Percentiles rank a stretch among this genome's conserved stretches.
Evolutionary conservation across 2,797 vertebrate species (phyloP).

Genomic region (Rhyacichthys aspro): DNA sequence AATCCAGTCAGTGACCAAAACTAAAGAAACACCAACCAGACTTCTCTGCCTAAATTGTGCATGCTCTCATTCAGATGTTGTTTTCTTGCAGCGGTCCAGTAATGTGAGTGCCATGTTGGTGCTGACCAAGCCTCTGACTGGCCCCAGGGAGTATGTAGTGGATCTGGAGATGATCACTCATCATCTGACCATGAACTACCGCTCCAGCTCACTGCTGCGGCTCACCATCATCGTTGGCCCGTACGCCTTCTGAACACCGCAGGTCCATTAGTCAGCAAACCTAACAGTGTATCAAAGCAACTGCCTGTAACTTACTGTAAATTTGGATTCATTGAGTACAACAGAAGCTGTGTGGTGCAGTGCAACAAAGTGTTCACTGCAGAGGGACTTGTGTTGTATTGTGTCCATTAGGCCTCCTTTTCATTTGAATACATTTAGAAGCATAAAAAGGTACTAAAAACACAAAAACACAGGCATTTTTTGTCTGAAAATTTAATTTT

Average conservation of each 20-base stretch:
- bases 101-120: slow-evolving; percentile 94
- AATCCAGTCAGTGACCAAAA: no score
- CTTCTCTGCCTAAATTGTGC: not conserved
- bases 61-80: not conserved
- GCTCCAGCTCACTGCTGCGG: slow-evolving; percentile 91
- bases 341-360: slow-evolving; percentile 36
- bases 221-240: slow-evolving; percentile 95
- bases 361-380: slow-evolving; percentile 29
- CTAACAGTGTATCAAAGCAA: slow-evolving; percentile 56
- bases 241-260: slow-evolving; percentile 85
- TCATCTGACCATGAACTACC: slow-evolving; percentile 89
- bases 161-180: slow-evolving; percentile 98
- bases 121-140: slow-evolving; percentile 89
- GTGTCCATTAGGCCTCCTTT: slow-evolving; percentile 61
- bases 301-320: slow-evolving; percentile 61
- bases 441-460: no score
- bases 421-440: not conserved
- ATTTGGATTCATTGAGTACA: slow-evolving; percentile 55
- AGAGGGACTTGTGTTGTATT: slow-evolving; percentile 24
- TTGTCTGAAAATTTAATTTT: no score
- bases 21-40: not conserved
- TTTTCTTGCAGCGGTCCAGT: slow-evolving; percentile 86
- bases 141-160: slow-evolving; percentile 91
- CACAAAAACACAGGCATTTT: no score
- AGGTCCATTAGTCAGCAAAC: slow-evolving; percentile 42